Evolutionary conservation across 2,113 vertebrate species (phyloP).

Genomic region (Nothoprocta perdicaria): DNA sequence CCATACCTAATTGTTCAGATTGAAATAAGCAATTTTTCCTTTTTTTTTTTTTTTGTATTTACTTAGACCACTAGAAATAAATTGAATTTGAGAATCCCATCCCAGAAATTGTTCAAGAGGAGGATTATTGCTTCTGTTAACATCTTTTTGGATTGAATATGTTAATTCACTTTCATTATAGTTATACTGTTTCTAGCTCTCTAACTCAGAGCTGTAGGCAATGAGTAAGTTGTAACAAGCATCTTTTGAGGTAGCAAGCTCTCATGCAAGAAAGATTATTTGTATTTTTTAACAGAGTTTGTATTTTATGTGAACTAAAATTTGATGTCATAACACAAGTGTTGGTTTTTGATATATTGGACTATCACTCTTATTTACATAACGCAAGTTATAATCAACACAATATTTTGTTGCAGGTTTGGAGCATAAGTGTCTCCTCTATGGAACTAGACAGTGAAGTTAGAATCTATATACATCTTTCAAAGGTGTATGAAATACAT

Average conservation of each 20-base stretch:
- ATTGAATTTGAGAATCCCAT: conserved; percentile 28
- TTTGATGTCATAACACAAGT: conserved; percentile 12
- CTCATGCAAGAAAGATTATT: conserved; percentile 11
- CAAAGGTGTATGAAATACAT: not conserved
- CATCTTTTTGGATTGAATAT: conserved; percentile 16
- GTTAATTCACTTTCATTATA: not conserved
- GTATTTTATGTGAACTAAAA: conserved; percentile 30
- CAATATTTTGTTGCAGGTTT: conserved; percentile 34
- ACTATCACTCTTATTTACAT: conserved; percentile 2
- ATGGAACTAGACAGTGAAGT: not conserved
- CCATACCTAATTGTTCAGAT: not conserved
- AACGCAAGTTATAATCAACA: conserved; percentile 49
- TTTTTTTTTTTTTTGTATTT: conserved; percentile 1
- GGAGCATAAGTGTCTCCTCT: conserved; percentile 11
- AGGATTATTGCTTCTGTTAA: conserved; percentile 43
- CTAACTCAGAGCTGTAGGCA: not conserved
- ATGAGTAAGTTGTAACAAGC: not conserved
- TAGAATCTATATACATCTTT: not conserved
- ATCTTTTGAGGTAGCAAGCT: not conserved
- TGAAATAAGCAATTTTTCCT: conserved; percentile 9
- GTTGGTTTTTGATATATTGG: conserved; percentile 14
- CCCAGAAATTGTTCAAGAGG: not conserved
- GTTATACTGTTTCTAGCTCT: not conserved
- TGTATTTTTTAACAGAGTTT: not conserved
- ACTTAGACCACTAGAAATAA: conserved; percentile 17